Evolutionary conservation across 2,113 vertebrate species (phyloP), one percentile per base, ranked within the genome.

Genomic region (Nymphicus hollandicus): DNA sequence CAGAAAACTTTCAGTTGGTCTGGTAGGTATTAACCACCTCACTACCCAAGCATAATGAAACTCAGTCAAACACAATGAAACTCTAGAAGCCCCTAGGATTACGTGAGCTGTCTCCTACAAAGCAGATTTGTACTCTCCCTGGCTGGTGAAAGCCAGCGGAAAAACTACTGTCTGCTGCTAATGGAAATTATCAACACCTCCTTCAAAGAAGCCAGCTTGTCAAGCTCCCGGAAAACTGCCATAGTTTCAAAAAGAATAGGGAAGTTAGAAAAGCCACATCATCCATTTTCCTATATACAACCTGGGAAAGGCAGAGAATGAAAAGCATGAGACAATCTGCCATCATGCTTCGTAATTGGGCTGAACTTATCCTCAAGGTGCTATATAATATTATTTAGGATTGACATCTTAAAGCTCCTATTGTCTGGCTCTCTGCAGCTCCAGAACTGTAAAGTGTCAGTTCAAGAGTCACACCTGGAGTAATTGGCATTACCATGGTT

Each of bases 1-100:
- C 44, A 93, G 86, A 89, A 96, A 88, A 81, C 19, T 78, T 94
- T 81, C 77, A 79, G 52, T 46, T 93, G 35, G 56, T 84, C 77
- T 91, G 92, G 77, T 91, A 77, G 80, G 73, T 86, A 94, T 95
- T 95, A 95, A 70, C 77, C 77, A 96, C 81, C 77, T 93, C 93
- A 80, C 65, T 87, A 86, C 41, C 37, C 61, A 61, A 84, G 35
- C 37, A 82, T 66, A 96, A 95, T 92, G 81, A 65, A 96, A 79
- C 37, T 56, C 52, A 66, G 91, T 82, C 70, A 87, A 86, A 77
- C 37, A 76, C 71, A 85, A 53, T 56, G 92, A 93, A 95, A 96
- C 16, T 50, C 61, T 91, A 94, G 96, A 94, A 96, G 47, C 27
- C 53, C 49, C 35, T 13, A 91, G 77, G 83, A 93, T 88, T 92